Evolutionary conservation across 2,888 invertebrate species (phyloP), one percentile per base, ranked within the genome.

Genomic region (Hirudinaria manillensis): DNA sequence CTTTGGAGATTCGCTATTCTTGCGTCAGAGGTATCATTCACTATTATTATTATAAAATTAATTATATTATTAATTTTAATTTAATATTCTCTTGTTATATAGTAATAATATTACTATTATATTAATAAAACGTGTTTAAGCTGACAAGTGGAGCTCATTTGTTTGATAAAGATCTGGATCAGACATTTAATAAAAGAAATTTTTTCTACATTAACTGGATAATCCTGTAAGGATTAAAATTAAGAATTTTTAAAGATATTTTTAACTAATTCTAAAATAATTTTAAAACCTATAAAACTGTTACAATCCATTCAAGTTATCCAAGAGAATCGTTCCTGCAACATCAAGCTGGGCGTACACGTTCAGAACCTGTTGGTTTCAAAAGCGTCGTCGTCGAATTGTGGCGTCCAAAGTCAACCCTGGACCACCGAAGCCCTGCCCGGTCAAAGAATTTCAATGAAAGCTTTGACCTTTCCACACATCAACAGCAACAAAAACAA

Each of bases 391-490:
- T 27, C 24, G 13, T 7, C 61, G 7, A 24, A 61, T 6, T 72
- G 72, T 45, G 72, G 72, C 72, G 55, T 10, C 2, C 24, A 45
- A 32, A 34, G 27, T 7, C 72, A 53, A 10, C 72, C 72, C 32
- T 72, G 72, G 72, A 55, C 6, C n/a, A 55, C 55, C 27, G 72
- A 72, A 55, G 45, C 72, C 27, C 24, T 72, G 72, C 32, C 53
- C 13, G 72, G 72, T 0, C 72, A 72, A 55, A 51, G 51, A 51
- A 72, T 72, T 53, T 55, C 45, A n/a, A 55, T 72, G 24, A 29
- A 29, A 10, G 19, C 29, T 4, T 16, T 13, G 7, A n/a, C 24
- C 1, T 61, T 29, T 16, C 61, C 13, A 61, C 24, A 29, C 29
- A 29, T 24, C n/a, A 24, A 61, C 61, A 61, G 10, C 29, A 29